Percentiles rank a stretch among this genome's conserved stretches.
These are phyloP conservation scores for Psilopsiagon aurifrons DNA, from an alignment of 2,113 vertebrate species.

Conservation along the genomic window DNA sequence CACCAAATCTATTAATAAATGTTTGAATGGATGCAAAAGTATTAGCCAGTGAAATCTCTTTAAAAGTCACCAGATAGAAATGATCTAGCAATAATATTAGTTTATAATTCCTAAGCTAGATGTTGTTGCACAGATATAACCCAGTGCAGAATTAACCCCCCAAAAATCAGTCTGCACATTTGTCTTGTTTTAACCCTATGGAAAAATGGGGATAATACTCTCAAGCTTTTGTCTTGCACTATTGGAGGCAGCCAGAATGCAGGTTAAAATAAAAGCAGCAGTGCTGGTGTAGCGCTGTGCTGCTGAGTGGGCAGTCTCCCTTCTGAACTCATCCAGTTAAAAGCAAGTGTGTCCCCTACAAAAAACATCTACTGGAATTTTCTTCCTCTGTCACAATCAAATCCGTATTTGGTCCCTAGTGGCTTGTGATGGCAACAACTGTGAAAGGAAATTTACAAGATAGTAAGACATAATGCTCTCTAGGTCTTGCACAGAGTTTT, in stretches of 20 bases:
- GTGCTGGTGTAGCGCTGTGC: rapidly evolving
- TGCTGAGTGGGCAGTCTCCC: not conserved
- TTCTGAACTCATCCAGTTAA: not conserved
- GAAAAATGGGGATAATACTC: not conserved
- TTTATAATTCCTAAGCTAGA: not conserved
- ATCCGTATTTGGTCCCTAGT: not conserved
- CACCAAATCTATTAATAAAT: not conserved
- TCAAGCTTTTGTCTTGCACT: not conserved
- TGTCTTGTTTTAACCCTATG: not conserved
- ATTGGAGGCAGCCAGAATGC: not conserved
- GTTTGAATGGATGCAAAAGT: not conserved
- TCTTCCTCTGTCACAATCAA: not conserved
- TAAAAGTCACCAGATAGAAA: not conserved
- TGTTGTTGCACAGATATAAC: not conserved
- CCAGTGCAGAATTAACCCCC: not conserved
- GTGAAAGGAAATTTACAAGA: not conserved
- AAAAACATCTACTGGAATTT: not conserved
- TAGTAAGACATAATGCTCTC: not conserved
- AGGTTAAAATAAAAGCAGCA: not conserved
- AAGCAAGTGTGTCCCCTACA: rapidly evolving
- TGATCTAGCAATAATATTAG: not conserved
- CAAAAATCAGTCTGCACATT: not conserved
- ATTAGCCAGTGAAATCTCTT: not conserved
- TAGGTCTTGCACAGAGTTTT: not conserved
- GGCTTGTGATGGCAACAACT: not conserved